A percentile compares a stretch with the other conserved stretches of the same genome.
Evolutionary conservation across 2,888 invertebrate genomes (phyloP).

Genomic region (Campoletis raptor): DNA sequence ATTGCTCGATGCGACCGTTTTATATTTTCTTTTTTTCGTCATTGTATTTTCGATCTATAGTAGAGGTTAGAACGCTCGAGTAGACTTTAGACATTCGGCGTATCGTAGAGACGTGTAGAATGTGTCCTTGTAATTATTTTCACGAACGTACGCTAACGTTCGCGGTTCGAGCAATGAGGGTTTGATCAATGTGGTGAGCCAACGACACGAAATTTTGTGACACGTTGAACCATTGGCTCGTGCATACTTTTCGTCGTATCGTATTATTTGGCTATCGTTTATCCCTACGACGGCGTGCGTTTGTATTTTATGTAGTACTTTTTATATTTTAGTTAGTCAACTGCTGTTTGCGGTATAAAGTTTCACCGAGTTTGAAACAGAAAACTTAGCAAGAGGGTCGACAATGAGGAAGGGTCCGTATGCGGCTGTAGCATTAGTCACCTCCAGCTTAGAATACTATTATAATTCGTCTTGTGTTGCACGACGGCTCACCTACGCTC

Average conservation of each 20-base stretch:
- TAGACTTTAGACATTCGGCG: conserved; percentile 5
- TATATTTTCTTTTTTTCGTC: neutral
- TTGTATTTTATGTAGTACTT: neutral
- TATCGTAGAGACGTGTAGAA: conserved; percentile 52
- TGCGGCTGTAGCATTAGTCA: conserved; percentile 59
- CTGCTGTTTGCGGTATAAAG: conserved; percentile 29
- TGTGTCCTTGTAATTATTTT: conserved; percentile 65
- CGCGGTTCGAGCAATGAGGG: conserved; percentile 42
- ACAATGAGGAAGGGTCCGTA: conserved; percentile 50
- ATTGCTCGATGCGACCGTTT: neutral
- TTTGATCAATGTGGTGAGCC: conserved; percentile 37
- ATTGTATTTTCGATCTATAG: neutral
- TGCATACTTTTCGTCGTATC: conserved; percentile 8
- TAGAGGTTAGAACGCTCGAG: neutral
- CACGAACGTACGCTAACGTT: conserved; percentile 60
- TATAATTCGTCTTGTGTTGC: conserved; percentile 47
- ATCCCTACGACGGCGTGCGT: neutral
- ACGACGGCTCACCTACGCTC: conserved; percentile 50
- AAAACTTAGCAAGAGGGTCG: conserved; percentile 3
- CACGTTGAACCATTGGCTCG: conserved; percentile 54
- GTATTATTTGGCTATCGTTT: conserved; percentile 10
- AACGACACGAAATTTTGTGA: conserved; percentile 45
- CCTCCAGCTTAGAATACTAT: conserved; percentile 58
- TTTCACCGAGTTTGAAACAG: conserved; percentile 40
- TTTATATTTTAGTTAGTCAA: neutral